phyloP scores from a whole-genome alignment of 2,888 invertebrate species.

The Chromoteleia sp. region DNA sequence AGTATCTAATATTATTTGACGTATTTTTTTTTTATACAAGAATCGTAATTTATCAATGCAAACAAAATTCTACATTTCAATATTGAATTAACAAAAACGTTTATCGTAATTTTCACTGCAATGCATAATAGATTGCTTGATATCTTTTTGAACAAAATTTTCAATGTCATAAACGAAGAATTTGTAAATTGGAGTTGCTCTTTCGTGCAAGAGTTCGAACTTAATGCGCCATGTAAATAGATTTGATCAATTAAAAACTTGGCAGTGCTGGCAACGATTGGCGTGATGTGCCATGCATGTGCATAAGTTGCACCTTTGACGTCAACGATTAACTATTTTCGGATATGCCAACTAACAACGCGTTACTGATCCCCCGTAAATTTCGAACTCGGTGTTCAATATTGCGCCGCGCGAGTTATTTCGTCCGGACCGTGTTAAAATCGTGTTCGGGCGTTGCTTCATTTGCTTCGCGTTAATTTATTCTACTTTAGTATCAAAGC shows the following conservation, averaged over 20 bases:
- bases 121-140: too few relatives aligned
- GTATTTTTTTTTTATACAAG: too few relatives aligned
- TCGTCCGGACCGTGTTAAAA: neutral
- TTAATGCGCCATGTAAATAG: constrained; percentile 44
- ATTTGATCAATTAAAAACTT: constrained; percentile 66
- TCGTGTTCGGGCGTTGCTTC: too few relatives aligned
- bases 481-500: too few relatives aligned
- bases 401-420: constrained; percentile 25
- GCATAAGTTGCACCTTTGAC: constrained; percentile 73
- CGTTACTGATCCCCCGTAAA: constrained; percentile 54
- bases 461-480: too few relatives aligned
- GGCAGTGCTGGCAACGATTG: constrained; percentile 52
- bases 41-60: too few relatives aligned
- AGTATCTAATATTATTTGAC: too few relatives aligned
- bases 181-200: constrained; percentile 2
- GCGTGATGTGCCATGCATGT: constrained; percentile 56
- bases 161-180: neutral
- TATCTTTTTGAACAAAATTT: too few relatives aligned
- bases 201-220: constrained; percentile 16
- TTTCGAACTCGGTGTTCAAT: constrained; percentile 26
- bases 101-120: too few relatives aligned
- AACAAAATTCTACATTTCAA: too few relatives aligned
- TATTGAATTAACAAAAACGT: too few relatives aligned
- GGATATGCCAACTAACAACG: constrained; percentile 68
- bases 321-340: constrained; percentile 77